A percentile compares a stretch with the other conserved stretches of the same genome.
These are phyloP conservation scores for Bergia puertoricense DNA, from an alignment of 92 coral and sea anemone species.

Conservation along the genomic window DNA sequence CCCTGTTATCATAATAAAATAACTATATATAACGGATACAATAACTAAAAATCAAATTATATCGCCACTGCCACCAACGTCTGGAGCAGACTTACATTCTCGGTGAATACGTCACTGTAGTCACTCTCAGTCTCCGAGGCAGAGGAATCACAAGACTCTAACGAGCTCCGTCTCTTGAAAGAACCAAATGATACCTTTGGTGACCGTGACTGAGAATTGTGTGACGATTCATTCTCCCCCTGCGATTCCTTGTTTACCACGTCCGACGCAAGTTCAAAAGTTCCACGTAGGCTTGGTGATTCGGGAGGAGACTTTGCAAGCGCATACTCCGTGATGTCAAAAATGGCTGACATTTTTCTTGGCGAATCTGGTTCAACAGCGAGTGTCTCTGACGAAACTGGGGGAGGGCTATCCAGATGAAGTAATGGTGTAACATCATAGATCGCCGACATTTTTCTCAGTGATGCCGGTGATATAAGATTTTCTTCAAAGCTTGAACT, in stretches of 20 bases:
- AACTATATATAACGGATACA: too few relatives aligned
- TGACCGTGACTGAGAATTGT: conserved; percentile 51
- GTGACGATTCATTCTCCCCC: conserved; percentile 8
- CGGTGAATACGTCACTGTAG: conserved; percentile 80
- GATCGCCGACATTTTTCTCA: conserved; percentile 75
- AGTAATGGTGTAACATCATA: conserved; percentile 65
- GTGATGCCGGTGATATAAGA: conserved; percentile 63
- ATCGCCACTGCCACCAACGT: background rate
- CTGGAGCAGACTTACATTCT: conserved; percentile 27
- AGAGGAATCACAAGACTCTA: conserved; percentile 58
- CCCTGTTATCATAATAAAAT: too few relatives aligned
- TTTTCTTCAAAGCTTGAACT: conserved; percentile 67
- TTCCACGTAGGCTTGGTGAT: conserved; percentile 49
- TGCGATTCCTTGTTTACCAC: background rate
- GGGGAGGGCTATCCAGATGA: conserved; percentile 66
- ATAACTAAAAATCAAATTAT: background rate
- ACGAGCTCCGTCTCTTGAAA: conserved; percentile 2
- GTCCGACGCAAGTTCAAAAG: conserved; percentile 23
- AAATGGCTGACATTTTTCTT: conserved; percentile 78
- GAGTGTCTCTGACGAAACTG: background rate
- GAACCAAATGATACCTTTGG: conserved; percentile 42
- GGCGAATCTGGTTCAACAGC: conserved; percentile 48
- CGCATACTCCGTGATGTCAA: conserved; percentile 73
- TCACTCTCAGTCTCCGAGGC: conserved; percentile 87
- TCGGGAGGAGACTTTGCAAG: conserved; percentile 81